Evolutionary conservation across 2,113 vertebrate species (phyloP), one percentile per base, ranked within the genome.

Genomic region (Pterocles gutturalis): DNA sequence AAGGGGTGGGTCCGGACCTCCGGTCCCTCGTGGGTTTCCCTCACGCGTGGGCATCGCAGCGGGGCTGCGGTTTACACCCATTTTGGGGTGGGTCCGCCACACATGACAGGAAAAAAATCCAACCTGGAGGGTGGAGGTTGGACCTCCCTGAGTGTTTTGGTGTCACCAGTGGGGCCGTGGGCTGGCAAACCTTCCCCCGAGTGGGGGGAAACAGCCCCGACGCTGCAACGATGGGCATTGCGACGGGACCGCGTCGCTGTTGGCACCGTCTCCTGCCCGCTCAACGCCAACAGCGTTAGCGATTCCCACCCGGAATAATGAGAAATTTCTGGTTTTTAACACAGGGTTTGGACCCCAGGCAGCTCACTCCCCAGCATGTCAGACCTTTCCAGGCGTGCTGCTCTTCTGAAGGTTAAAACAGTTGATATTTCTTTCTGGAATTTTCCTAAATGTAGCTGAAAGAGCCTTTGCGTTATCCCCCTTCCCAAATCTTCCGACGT

Each of bases 401-500:
- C 76, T 38, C 17, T 55, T 71, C 49, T 2, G 9, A 13, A 55
- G 64, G n/a, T 57, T 69, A 5, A 55, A 66, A 29, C 7, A 34
- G n/a, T 8, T 10, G 4, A 3, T 79, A 7, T 64, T 87, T 28
- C n/a, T 38, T 89, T 91, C 92, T 95, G 73, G 90, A 94, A 95
- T 95, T 94, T 96, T 94, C 90, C 53, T 57, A 83, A 67, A 77
- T 58, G 62, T 55, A 43, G 25, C 48, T 7, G 8, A 89, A 94
- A 71, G 2, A 5, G 34, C 45, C n/a, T 79, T 71, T 77, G 26
- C 49, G 79, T 87, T 69, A 60, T 28, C 5, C 20, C 8, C 5
- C 29, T 12, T 5, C 9, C 3, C 66, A 25, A 70, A 34, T 6
- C 22, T 31, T 48, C 5, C 1, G 53, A 48, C 36, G 33, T 79